Conservation (phyloP, 2,113 vertebrate genomes). For the Calidris pygmaea region DNA sequence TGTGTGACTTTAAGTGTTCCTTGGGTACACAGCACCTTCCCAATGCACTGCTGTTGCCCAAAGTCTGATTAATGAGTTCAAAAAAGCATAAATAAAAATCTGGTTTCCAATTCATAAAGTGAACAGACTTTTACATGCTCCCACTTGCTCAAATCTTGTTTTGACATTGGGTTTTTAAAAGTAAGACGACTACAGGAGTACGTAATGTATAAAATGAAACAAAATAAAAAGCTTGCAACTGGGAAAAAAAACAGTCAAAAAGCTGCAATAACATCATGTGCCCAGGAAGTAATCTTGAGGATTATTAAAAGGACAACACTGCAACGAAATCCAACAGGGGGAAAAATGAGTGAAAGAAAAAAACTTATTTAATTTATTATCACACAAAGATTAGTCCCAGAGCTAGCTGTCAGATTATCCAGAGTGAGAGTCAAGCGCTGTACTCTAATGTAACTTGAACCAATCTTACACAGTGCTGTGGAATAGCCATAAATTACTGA, state of each 20-base stretch:
- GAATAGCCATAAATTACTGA: slow-evolving; percentile 53
- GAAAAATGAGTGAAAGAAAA: neutral
- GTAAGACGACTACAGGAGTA: neutral
- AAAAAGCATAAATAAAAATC: neutral
- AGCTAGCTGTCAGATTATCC: slow-evolving; percentile 2
- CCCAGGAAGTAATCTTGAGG: neutral
- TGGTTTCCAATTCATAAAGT: neutral
- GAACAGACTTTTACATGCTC: neutral
- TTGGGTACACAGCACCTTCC: neutral
- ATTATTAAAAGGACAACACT: neutral
- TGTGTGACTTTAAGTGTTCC: neutral
- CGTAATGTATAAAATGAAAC: neutral
- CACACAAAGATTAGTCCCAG: slow-evolving; percentile 7
- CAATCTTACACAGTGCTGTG: neutral
- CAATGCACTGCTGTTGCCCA: neutral
- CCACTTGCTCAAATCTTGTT: neutral
- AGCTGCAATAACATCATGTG: neutral
- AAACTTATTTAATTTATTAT: neutral
- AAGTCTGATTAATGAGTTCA: neutral
- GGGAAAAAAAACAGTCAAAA: neutral
- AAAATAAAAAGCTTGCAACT: neutral
- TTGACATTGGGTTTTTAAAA: neutral
- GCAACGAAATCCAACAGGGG: neutral
- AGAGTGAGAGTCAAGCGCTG: neutral
- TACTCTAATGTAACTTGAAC: neutral